Evolutionary conservation across 2,797 vertebrate genomes (phyloP), one percentile per base, ranked within the genome.

Genomic region (Babyrousa celebensis): DNA sequence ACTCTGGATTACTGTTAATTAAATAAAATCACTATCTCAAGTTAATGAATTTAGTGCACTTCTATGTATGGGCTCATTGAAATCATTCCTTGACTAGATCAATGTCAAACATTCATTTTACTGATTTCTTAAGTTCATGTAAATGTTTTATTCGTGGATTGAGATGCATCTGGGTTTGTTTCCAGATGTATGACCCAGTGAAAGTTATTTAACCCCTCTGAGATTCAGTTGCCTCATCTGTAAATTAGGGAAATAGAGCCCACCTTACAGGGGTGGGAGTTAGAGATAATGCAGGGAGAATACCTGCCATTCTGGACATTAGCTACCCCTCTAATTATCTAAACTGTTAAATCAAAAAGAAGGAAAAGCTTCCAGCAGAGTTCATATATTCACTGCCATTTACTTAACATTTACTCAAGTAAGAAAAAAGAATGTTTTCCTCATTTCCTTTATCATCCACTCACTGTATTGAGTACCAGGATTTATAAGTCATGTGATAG

Each of bases 371-470:
- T n/a, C 21, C 18, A 40, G 11, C 29, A 6, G 14, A 48, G 9
- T 65, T 77, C 67, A 54, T 23, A 36, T 18, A 7, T n/a, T 70
- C 12, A 32, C 32, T 79, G 29, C 14, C 56, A 71, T 43, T 86
- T 92, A 62, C 54, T 83, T 92, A 67, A 77, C n/a, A 29, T 40
- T 56, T 74, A 63, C 14, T 70, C 27, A 70, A 77, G 12, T 70
- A 79, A 75, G 25, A 89, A 82, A 85, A 93, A 93, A 48, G 27
- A 11, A 21, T 56, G n/a, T 60, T 92, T 91, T 68, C 70, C 43
- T 78, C 78, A 65, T 82, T 93, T 78, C 67, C 63, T 94, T 83
- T 87, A 75, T 10, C 21, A 60, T 36, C 58, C 40, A 86, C 27
- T 95, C 71, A 48, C 40, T 70, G 15, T 84, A 60, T 12, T 84